Base-by-base conservation (phyloP, 2,888 invertebrate genomes). In the Diplolepis rosae region DNA sequence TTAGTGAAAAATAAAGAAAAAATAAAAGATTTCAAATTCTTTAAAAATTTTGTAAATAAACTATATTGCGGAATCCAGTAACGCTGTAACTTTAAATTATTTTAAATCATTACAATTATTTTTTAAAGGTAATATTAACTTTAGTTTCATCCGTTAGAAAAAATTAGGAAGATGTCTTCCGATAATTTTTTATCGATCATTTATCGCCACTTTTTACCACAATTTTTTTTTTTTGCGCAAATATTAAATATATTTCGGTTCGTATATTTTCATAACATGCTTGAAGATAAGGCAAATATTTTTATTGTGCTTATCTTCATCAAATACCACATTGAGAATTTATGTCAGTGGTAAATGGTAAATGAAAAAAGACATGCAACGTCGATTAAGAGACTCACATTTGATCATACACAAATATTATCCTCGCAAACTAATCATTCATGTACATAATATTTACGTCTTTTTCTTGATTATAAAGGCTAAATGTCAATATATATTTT, bases 281-380 rank as follows among this genome's bases (percentile, higher is more conserved):
- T 18, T 22, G 39, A 27, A 18, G 56, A 35, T 35, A 61, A 61
- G 24, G 61, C 24, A 61, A 61, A 61, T 61, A 61, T 61, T 22
- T 35, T 39, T 61, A 39, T 39, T 27, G 15, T 4, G n/a, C n/a
- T 61, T 61, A 61, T 61, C 61, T 61, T 61, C 24, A 39, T 61
- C 24, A 39, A 61, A 39, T 39, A 61, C 39, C 32, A n/a, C 24
- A 45, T 61, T 61, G n/a, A n/a, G n/a, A n/a, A n/a, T n/a, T n/a
- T n/a, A n/a, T n/a, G n/a, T n/a, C n/a, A n/a, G n/a, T n/a, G 2
- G 9, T 3, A 45, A 18, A 18, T 18, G 4, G 3, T 45, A 45
- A 15, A 45, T 13, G 22, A 39, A 61, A 50, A 61, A 61, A n/a
- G 32, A 56, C 39, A 61, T 61, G 39, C 39, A 61, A 54, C 18